A percentile compares a stretch with the other conserved stretches of the same genome.
These are phyloP conservation scores for Emydoidea blandingii DNA, from an alignment of 2,797 vertebrate species.

Conservation along the genomic window DNA sequence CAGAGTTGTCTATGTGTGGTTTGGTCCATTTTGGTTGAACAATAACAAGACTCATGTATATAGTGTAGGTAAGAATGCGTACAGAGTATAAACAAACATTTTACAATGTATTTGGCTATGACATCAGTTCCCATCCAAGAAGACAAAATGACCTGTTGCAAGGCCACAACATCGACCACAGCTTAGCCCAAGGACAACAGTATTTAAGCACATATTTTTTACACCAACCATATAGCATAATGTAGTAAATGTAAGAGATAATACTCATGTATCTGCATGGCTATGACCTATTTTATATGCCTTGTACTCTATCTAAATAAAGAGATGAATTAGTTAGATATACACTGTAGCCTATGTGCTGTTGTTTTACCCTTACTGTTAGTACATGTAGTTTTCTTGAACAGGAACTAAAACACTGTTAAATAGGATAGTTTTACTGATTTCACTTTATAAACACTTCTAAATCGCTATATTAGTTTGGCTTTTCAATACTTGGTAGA, in stretches of 20 bases:
- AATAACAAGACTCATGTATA: no score
- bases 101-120: not conserved
- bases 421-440: not conserved
- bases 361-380: not conserved
- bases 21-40: no score
- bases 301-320: not conserved
- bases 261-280: not conserved
- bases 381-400: not conserved
- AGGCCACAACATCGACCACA: not conserved
- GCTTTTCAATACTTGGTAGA: not conserved
- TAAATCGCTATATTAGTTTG: not conserved
- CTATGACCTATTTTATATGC: no score
- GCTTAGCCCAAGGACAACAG: not conserved
- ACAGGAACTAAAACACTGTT: not conserved
- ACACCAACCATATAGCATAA: not conserved
- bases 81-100: fast-evolving
- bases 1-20: no score
- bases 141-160: not conserved
- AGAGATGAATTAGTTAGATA: not conserved
- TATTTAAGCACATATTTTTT: not conserved
- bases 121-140: not conserved
- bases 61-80: not conserved
- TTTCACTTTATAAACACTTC: not conserved
- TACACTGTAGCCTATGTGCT: not conserved
- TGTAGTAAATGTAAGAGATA: not conserved